Percentiles rank a stretch among this genome's conserved stretches.
phyloP scores from a whole-genome alignment of 2,797 vertebrate genomes.

The Xenopus petersii region DNA sequence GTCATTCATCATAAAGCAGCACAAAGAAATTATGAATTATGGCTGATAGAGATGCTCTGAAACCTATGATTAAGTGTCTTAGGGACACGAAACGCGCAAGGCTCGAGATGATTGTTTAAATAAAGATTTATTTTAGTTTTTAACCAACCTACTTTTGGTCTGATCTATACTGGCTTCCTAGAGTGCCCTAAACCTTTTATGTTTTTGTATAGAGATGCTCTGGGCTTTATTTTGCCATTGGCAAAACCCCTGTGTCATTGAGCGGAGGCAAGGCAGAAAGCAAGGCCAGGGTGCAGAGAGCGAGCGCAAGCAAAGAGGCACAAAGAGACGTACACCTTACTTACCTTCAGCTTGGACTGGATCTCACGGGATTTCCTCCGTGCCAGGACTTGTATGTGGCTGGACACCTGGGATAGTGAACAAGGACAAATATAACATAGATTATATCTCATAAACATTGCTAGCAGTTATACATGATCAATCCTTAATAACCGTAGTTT shows the following conservation, averaged over 20 bases:
- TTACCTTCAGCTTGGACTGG: conserved; percentile 65
- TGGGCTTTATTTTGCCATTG: background rate
- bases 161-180: too few species aligned
- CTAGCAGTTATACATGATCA: background rate
- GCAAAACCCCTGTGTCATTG: conserved; percentile 1
- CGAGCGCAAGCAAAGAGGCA: conserved; percentile 11
- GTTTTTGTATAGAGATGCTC: background rate
- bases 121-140: too few species aligned
- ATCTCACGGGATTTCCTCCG: conserved; percentile 63
- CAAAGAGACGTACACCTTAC: conserved; percentile 15
- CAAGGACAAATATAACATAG: background rate
- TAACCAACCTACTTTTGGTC: too few species aligned
- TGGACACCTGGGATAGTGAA: conserved; percentile 56
- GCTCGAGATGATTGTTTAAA: too few species aligned
- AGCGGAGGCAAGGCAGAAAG: conserved; percentile 5
- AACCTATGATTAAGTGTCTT: too few species aligned
- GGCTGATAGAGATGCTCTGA: background rate
- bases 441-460: background rate
- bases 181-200: too few species aligned
- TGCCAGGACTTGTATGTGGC: conserved; percentile 64
- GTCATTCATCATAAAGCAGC: too few species aligned
- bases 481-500: too few species aligned
- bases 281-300: conserved; percentile 2
- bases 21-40: background rate
- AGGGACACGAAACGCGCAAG: too few species aligned